phyloP scores from a whole-genome alignment of 2,888 invertebrate genomes.

The Tiliacea aurago region DNA sequence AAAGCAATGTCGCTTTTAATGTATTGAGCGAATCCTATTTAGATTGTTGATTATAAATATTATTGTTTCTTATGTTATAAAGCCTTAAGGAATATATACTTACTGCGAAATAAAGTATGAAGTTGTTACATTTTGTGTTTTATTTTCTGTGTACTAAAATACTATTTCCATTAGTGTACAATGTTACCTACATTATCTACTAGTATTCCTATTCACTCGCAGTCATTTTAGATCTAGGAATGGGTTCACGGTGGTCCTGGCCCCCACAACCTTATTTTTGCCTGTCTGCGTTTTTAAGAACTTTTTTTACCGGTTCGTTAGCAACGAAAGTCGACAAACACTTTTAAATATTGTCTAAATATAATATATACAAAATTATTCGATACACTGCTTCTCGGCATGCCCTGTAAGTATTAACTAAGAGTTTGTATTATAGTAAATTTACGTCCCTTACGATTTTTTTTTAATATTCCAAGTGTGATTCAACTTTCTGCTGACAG shows the following conservation, averaged over 20 bases:
- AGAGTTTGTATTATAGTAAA: background rate
- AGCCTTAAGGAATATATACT: conserved; percentile 62
- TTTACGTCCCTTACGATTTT: background rate
- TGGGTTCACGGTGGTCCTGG: background rate
- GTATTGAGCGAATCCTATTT: conserved; percentile 60
- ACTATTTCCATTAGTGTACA: background rate
- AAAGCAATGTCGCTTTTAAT: conserved; percentile 45
- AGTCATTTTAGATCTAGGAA: background rate
- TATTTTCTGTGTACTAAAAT: background rate
- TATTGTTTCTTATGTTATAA: conserved; percentile 65
- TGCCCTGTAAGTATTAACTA: background rate
- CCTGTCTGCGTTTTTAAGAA: background rate
- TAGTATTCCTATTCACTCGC: background rate
- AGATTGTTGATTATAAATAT: conserved; percentile 63
- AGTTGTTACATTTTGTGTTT: conserved; percentile 58
- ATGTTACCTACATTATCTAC: background rate
- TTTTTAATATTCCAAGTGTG: background rate
- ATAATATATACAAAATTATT: background rate
- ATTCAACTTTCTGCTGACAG: background rate
- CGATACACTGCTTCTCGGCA: background rate
- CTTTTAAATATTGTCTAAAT: background rate
- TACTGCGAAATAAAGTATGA: conserved; percentile 67
- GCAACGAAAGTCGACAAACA: background rate
- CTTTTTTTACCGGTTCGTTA: no score
- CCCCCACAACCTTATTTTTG: no score